A percentile compares a stretch with the other conserved stretches of the same genome.
Conservation (phyloP, 1,140 invertebrate species). For the Heliothis virescens region DNA sequence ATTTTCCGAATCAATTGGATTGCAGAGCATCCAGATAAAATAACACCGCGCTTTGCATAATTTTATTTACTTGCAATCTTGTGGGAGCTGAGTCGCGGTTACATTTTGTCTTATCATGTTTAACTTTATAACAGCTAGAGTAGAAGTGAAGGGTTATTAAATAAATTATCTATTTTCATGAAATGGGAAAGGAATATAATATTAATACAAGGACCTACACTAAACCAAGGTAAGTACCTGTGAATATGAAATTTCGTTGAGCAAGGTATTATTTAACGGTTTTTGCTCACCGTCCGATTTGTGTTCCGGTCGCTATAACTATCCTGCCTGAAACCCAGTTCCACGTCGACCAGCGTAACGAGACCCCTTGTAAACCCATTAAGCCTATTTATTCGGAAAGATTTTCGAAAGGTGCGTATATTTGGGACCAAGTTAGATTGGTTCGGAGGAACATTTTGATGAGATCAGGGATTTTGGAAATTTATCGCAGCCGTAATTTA, state of each 20-base stretch:
- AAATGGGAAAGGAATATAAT: no score
- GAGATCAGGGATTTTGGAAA: slow-evolving; percentile 47
- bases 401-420: slow-evolving; percentile 11
- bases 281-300: not conserved
- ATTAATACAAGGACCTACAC: not conserved
- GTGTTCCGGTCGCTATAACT: not conserved
- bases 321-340: slow-evolving; percentile 8
- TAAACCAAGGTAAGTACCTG: not conserved
- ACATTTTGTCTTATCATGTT: not conserved
- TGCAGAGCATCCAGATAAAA: not conserved
- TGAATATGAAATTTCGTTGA: not conserved
- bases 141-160: no score
- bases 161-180: no score
- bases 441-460: slow-evolving; percentile 44
- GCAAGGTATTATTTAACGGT: slow-evolving; percentile 18
- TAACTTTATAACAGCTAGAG: no score
- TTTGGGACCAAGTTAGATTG: slow-evolving; percentile 38
- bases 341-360: not conserved
- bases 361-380: slow-evolving; percentile 36
- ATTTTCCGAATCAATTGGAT: slow-evolving; percentile 24
- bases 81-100: not conserved
- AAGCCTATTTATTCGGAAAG: slow-evolving; percentile 19
- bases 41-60: not conserved
- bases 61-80: not conserved
- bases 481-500: slow-evolving; percentile 50